Percentiles rank a stretch among this genome's conserved stretches.
Evolutionary conservation across 2,888 invertebrate species (phyloP).

Genomic region (Protula sp.): DNA sequence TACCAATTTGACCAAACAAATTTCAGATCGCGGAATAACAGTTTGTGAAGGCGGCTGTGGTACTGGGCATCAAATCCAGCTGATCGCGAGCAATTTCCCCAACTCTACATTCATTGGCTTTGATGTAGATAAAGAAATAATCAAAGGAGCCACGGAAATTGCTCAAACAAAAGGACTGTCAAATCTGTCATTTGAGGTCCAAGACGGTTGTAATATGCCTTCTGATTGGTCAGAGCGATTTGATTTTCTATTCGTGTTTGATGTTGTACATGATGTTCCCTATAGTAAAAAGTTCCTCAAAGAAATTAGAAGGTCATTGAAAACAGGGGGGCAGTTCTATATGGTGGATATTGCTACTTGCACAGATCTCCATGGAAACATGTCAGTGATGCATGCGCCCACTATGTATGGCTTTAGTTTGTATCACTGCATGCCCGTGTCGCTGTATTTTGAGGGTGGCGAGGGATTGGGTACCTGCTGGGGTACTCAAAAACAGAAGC

Average conservation of each 20-base stretch:
- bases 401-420: conserved; percentile 2
- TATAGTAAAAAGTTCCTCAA: conserved; percentile 1
- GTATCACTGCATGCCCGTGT: conserved; percentile 13
- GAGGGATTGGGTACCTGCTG: conserved; percentile 10
- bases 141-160: not conserved
- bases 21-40: too few species aligned
- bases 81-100: conserved; percentile 6
- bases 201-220: conserved; percentile 8
- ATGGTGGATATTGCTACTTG: conserved; percentile 6
- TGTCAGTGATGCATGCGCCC: not conserved
- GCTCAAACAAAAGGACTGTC: not conserved
- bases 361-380: conserved; percentile 4
- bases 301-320: conserved; percentile 6
- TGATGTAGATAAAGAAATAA: conserved; percentile 6
- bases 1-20: too few species aligned
- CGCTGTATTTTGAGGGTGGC: conserved; percentile 3
- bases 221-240: conserved; percentile 6
- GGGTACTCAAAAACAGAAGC: conserved; percentile 6
- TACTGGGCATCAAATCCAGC: not conserved
- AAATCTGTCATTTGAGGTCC: conserved; percentile 2
- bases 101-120: conserved; percentile 6
- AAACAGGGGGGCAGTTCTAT: conserved; percentile 7
- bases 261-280: conserved; percentile 15
- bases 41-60: conserved; percentile 10
- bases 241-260: conserved; percentile 1